phyloP scores from a whole-genome alignment of 2,797 vertebrate species.

The Triplophysa bombifrons region DNA sequence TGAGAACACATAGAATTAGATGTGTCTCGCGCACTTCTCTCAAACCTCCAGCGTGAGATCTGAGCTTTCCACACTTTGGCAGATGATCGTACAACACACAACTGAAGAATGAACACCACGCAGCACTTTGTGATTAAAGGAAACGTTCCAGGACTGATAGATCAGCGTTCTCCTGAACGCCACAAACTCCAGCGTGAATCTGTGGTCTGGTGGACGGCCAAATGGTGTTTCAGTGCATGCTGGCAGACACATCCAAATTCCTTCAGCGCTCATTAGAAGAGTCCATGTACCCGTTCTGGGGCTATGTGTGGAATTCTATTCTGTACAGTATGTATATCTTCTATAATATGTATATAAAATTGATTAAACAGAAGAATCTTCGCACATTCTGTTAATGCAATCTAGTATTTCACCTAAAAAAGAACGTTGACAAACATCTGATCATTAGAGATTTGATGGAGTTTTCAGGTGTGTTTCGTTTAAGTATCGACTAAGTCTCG shows the following conservation, averaged over 20 bases:
- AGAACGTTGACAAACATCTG: no score
- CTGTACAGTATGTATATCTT: no score
- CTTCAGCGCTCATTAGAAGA: constrained; percentile 21
- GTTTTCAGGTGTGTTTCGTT: no score
- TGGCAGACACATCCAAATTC: constrained; percentile 3
- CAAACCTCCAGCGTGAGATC: background rate
- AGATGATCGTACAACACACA: background rate
- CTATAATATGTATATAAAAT: no score
- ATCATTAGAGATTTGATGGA: no score
- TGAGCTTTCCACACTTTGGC: background rate
- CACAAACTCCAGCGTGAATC: constrained; percentile 5
- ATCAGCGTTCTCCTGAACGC: background rate
- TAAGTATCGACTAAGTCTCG: no score
- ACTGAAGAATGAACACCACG: constrained; percentile 10
- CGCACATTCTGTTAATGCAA: no score
- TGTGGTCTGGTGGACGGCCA: constrained; percentile 30
- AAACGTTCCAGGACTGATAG: constrained; percentile 6
- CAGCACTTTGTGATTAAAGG: constrained; percentile 20
- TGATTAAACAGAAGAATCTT: no score
- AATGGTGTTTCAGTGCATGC: background rate
- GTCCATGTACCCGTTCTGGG: background rate
- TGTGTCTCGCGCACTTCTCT: background rate
- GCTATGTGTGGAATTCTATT: background rate
- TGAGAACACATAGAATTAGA: background rate
- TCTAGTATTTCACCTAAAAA: no score